Base-by-base conservation (phyloP, 2,888 invertebrate genomes). In the Zygothrica quintamaculata region DNA sequence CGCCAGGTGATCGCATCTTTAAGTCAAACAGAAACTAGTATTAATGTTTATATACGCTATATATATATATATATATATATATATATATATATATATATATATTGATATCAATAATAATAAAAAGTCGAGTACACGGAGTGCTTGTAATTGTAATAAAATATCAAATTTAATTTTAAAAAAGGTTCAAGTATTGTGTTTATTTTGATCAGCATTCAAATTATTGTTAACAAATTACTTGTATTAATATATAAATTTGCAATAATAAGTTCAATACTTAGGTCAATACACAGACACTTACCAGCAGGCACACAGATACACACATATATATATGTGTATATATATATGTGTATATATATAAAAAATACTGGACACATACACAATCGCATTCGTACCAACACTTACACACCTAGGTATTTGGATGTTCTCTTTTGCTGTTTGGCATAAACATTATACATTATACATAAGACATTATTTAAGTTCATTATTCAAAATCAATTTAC, bases 351-450 rank as follows among this genome's bases (percentile, higher is more conserved):
- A 26, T 8, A 26, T n/a, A n/a, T n/a, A n/a, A 22, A 22, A 22
- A 2, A 22, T 5, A 22, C 18, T 29, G 3, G 15, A 36, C 13
- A 13, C 29, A 36, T 39, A 62, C 42, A 22, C 36, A n/a, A n/a
- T 13, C 47, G 53, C 58, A 6, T n/a, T 47, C 58, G 11, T 40
- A 25, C 55, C 44, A 46, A 62, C 61, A 68, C 72, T 82, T 82
- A 84, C 64, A 71, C 64, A 37, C 65, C 85, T 85, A 75, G 53
- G 68, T 86, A 86, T 78, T 82, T 87, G 77, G 75, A 76, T 75
- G 56, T 57, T 69, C 66, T 82, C 87, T 74, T 84, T 78, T 72
- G 68, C 82, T 79, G 78, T 68, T 75, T 82, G 85, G 78, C 78
- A 81, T 79, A 84, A 74, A 81, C 85, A 61, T 76, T 64, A 76